Evolutionary conservation across 2,113 vertebrate genomes (phyloP).

Genomic region (Ceuthmochares aereus): DNA sequence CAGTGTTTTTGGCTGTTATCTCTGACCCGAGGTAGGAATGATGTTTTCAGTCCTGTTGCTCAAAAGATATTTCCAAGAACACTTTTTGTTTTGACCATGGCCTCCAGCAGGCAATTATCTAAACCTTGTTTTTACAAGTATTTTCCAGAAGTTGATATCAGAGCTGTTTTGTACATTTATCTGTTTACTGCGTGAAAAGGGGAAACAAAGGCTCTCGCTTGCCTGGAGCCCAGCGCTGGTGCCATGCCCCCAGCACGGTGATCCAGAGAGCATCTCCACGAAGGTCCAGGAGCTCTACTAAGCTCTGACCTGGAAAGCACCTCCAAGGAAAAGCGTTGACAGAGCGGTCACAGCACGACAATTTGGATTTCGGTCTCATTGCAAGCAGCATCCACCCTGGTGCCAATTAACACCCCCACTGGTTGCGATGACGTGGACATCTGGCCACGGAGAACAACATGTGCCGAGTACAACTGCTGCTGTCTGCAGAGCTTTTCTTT

Average conservation of each 20-base stretch:
- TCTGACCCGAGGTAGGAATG: neutral
- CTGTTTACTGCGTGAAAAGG: neutral
- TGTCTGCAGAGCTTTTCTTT: neutral
- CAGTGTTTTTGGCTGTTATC: neutral
- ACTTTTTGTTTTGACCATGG: neutral
- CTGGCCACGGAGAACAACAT: neutral
- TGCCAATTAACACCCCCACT: neutral
- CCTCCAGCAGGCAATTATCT: neutral
- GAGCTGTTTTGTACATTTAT: neutral
- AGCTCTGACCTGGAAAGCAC: neutral
- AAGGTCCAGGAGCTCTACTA: neutral
- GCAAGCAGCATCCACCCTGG: neutral
- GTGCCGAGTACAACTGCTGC: neutral
- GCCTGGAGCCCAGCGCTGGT: neutral
- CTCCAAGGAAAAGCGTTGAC: neutral
- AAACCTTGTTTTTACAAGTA: accelerated
- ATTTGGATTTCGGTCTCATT: neutral
- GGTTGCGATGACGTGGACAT: neutral
- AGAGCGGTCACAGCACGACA: neutral
- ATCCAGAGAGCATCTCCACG: neutral
- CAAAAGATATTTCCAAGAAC: neutral
- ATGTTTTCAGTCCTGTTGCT: neutral
- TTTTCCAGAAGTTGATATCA: neutral
- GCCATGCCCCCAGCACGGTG: neutral
- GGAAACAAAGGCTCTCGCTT: accelerated